Base-by-base conservation (phyloP, 2,888 invertebrate genomes). In the Mesorhabditis sp. region DNA sequence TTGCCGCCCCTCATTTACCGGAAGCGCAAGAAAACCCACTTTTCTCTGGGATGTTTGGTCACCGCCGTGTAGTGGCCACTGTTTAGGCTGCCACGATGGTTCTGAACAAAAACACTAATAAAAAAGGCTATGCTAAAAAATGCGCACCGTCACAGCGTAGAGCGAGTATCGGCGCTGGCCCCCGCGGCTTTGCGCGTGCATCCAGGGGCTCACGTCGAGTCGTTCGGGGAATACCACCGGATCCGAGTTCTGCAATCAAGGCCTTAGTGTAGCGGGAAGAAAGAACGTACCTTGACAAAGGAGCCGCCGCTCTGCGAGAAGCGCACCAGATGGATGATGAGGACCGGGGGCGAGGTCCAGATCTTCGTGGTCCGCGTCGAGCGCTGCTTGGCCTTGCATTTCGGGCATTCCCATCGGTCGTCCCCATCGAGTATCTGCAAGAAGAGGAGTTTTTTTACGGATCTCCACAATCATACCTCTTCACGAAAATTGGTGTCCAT, bases 321-420 rank as follows among this genome's bases (percentile, higher is more conserved):
- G 5, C 84, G 73, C 69, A 83, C 81, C 43, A 84, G 67, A 63
- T 83, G 83, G 45, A 84, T 75, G 5, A 84, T 77, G 67, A 83
- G 68, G 15, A 82, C 75, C 5, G 69, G 50, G 0, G 84, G 83
- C 4, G 80, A 72, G 7, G 67, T 72, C 84, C 84, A 84, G 43
- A 84, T 67, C 62, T 74, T 70, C 0, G 79, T 78, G 10, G 70
- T 73, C 41, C 80, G 72, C 6, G 68, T 74, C 15, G 81, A 75
- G 3, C 66, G 58, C 41, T 74, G 76, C 6, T 75, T 73, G 10
- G 44, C 42, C 69, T 76, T 77, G 69, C 84, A 84, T 10, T 66
- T 67, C 1, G 83, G 82, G 73, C 84, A 84, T 44, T 83, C 80
- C 84, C 84, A 84, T 1, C 71, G 61, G n/a, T 68, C 66, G n/a